These are phyloP conservation scores for Pollenia amentaria DNA, from an alignment of 2,888 invertebrate genomes.

Conservation along the genomic window DNA sequence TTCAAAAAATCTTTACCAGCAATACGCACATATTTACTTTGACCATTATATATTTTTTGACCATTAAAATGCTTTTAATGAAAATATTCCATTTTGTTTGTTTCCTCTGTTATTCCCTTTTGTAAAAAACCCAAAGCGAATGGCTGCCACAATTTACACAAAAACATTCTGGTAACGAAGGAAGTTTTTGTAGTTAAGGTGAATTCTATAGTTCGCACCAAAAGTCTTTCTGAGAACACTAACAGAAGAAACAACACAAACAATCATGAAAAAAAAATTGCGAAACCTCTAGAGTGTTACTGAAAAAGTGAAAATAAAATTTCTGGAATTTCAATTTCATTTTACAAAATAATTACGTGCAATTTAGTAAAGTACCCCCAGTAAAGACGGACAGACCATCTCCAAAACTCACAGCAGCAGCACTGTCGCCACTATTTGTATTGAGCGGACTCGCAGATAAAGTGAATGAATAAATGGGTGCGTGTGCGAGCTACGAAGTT, in stretches of 20 bases:
- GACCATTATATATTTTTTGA: slow-evolving; percentile 1
- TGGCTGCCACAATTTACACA: too few species aligned
- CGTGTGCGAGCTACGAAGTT: background rate
- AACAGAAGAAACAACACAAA: background rate
- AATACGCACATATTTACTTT: background rate
- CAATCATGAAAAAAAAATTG: background rate
- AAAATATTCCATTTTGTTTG: slow-evolving; percentile 26
- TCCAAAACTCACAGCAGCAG: background rate
- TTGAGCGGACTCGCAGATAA: background rate
- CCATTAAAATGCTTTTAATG: slow-evolving; percentile 30
- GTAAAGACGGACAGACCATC: background rate
- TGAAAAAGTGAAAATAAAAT: slow-evolving; percentile 32
- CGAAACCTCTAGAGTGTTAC: background rate
- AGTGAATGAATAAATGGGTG: background rate
- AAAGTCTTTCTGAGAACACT: background rate
- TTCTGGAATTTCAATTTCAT: slow-evolving; percentile 68
- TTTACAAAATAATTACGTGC: slow-evolving; percentile 66
- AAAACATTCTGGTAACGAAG: background rate
- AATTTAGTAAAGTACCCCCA: slow-evolving; percentile 50
- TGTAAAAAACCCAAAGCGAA: too few species aligned
- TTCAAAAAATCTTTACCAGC: background rate
- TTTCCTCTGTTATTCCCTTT: background rate
- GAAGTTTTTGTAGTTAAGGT: background rate
- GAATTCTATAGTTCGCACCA: slow-evolving; percentile 2
- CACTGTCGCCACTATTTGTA: slow-evolving; percentile 21